Base-by-base conservation (phyloP, 2,797 vertebrate genomes). In the Bovichtus variegatus region DNA sequence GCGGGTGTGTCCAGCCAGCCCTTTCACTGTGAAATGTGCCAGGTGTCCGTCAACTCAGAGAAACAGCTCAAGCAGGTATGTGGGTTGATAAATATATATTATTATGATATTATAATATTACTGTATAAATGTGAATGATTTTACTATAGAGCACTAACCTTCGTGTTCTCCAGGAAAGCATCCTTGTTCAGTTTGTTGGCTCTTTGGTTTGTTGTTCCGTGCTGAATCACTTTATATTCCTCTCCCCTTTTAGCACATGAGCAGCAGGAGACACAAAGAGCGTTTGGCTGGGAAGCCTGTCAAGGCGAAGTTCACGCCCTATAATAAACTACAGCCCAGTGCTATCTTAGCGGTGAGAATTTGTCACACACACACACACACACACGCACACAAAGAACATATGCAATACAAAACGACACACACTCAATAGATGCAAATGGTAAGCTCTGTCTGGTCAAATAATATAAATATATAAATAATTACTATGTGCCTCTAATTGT, bases 1-100 rank as follows among this genome's bases (percentile, higher is more conserved):
- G 51, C 86, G 62, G 83, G 89, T 25, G 91, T 96, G 68, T 93
- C 94, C 90, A 96, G 86, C 89, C 97, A 97, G 90, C 91, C 93
- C 0, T 99, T 97, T 81, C 97, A 97, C 78, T 99, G 98, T 93
- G 95, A 97, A 43, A 93, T 98, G 88, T 99, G 98, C 40, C 97
- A 98, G 94, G 97, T 99, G 92, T 97, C 97, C 7, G 97, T 99
- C 87, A 99, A 99, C 94, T 99, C 98, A 0, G 98, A 99, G 91
- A 98, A 97, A 12, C 98, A 99, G 85, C 97, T 99, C 76, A 98
- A 96, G 86, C 98, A 99, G 97, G 98, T 98, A 74, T 82, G 71
- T 64, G 57, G 57, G 47, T 50, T 74, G 9, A 47, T 41, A 18
- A n/a, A n/a, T n/a, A n/a, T n/a, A n/a, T n/a, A n/a, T n/a, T n/a